Percentiles rank a stretch among this genome's conserved stretches.
These are phyloP conservation scores for Artemisiospiza belli DNA, from an alignment of 2,113 vertebrate genomes.

Conservation along the genomic window DNA sequence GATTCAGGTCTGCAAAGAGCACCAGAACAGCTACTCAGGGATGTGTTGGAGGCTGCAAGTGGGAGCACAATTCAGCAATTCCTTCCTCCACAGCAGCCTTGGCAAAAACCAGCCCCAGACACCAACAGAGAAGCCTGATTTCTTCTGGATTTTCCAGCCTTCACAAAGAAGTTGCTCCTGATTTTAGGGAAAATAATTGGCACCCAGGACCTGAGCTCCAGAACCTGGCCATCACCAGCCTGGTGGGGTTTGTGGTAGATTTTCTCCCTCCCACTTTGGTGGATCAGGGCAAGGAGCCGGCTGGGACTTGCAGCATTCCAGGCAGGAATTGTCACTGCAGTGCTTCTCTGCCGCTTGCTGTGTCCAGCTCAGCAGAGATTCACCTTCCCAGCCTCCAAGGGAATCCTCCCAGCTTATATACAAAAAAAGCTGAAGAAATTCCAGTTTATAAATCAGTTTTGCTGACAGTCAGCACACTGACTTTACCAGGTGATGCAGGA, in stretches of 20 bases:
- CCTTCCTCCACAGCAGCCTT: neutral
- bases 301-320: neutral
- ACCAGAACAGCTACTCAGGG: neutral
- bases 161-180: neutral
- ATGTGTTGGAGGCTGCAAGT: neutral
- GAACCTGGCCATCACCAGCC: neutral
- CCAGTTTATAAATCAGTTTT: neutral
- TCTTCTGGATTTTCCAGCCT: neutral
- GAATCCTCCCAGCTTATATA: neutral
- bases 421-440: neutral
- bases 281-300: neutral
- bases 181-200: neutral
- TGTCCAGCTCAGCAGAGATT: neutral
- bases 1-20: neutral
- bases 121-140: neutral
- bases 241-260: neutral
- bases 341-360: neutral
- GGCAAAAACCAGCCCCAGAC: neutral
- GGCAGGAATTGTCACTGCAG: neutral
- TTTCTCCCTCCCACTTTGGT: neutral
- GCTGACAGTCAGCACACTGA: neutral
- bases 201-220: neutral
- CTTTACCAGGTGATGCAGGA: neutral
- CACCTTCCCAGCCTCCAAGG: neutral
- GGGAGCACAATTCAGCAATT: neutral